A percentile compares a stretch with the other conserved stretches of the same genome.
These are phyloP conservation scores for Kobus ellipsiprymnus DNA, from an alignment of 2,113 vertebrate genomes.

Conservation along the genomic window DNA sequence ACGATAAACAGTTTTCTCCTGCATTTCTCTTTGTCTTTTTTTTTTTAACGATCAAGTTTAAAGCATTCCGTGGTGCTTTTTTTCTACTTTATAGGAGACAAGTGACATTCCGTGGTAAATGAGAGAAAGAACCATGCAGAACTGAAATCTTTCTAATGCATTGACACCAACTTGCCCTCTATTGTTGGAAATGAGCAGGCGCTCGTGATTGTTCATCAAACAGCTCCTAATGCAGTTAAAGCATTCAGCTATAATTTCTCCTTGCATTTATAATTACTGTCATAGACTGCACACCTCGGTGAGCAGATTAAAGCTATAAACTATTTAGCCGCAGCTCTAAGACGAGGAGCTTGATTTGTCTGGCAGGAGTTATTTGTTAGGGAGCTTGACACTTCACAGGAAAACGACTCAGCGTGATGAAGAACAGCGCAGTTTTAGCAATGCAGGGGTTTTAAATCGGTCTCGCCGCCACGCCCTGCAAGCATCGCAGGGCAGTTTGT, in stretches of 20 bases:
- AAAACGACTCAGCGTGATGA: conserved; percentile 90
- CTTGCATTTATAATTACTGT: conserved; percentile 99
- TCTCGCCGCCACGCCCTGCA: conserved; percentile 81
- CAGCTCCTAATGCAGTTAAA: conserved; percentile 99
- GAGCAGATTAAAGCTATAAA: conserved; percentile 99
- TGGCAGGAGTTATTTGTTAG: conserved; percentile 95
- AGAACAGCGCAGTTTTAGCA: conserved; percentile 87
- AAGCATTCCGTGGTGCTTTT: conserved; percentile 87
- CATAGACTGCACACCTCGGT: conserved; percentile 99
- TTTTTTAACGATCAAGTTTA: conserved; percentile 92
- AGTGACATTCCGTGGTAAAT: conserved; percentile 98
- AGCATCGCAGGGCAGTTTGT: conserved; percentile 82
- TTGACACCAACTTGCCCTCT: conserved; percentile 98
- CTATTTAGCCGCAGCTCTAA: conserved; percentile 98
- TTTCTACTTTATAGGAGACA: conserved; percentile 90
- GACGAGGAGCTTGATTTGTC: conserved; percentile 96
- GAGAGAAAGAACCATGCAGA: conserved; percentile 91
- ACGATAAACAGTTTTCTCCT: conserved; percentile 80
- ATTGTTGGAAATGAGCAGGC: conserved; percentile 98
- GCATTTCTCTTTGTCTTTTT: conserved; percentile 80
- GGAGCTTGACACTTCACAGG: conserved; percentile 93
- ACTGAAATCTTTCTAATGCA: conserved; percentile 94
- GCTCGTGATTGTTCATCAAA: conserved; percentile 99
- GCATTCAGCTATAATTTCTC: conserved; percentile 99
- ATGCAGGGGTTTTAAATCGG: conserved; percentile 88